phyloP scores from a whole-genome alignment of 2,797 vertebrate genomes.

The Galagoides demidoff region DNA sequence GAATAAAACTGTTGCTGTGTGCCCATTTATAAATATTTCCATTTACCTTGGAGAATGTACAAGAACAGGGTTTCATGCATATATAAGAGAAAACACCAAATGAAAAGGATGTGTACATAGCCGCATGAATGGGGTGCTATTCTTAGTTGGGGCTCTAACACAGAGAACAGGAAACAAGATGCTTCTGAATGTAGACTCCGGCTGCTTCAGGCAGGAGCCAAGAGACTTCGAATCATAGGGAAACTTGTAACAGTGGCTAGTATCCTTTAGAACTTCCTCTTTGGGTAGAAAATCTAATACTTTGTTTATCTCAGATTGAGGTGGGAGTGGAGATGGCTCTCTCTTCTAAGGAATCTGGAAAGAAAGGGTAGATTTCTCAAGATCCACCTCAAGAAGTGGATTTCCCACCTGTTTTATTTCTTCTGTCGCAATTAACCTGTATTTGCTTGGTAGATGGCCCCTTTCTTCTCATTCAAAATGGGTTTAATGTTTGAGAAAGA shows the following conservation, averaged over 20 bases:
- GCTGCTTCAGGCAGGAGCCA: conserved; percentile 11
- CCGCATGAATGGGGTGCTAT: conserved; percentile 67
- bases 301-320: conserved; percentile 6
- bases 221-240: conserved; percentile 62
- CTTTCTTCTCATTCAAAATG: background rate
- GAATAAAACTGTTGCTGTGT: conserved; percentile 52
- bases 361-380: conserved; percentile 45
- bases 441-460: background rate
- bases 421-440: background rate
- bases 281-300: conserved; percentile 35
- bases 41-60: conserved; percentile 73
- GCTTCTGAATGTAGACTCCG: conserved; percentile 58
- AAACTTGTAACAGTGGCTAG: conserved; percentile 66
- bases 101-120: conserved; percentile 58
- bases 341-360: background rate
- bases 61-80: conserved; percentile 67
- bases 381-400: background rate
- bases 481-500: background rate
- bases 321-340: background rate
- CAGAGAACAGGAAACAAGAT: conserved; percentile 69
- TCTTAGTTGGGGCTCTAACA: conserved; percentile 62
- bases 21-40: conserved; percentile 61
- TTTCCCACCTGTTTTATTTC: background rate
- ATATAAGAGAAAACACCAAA: conserved; percentile 57
- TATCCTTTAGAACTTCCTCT: conserved; percentile 72